These are phyloP conservation scores for Empis livida DNA, from an alignment of 2,888 invertebrate species.

Conservation along the genomic window DNA sequence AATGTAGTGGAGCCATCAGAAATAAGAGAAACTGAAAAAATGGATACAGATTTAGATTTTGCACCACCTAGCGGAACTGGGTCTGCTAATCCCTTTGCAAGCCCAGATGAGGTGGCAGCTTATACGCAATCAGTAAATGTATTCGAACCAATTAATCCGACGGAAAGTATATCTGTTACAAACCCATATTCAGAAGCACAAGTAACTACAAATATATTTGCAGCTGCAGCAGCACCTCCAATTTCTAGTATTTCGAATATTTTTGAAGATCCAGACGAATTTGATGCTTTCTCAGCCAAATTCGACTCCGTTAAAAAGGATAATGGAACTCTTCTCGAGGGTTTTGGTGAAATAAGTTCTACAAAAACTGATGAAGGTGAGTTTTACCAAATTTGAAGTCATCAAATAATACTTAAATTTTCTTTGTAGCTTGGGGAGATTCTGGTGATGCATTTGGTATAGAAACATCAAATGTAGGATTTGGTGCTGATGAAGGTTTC, in stretches of 20 bases:
- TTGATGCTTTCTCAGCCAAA: conserved; percentile 82
- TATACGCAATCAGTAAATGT: conserved; percentile 16
- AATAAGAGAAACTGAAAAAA: conserved; percentile 23
- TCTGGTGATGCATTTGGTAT: conserved; percentile 26
- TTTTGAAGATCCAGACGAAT: conserved; percentile 46
- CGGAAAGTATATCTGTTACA: conserved; percentile 12
- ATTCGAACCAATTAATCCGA: conserved; percentile 12
- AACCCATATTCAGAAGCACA: conserved; percentile 7
- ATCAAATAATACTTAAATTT: not conserved
- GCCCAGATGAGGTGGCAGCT: conserved; percentile 27
- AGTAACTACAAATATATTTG: conserved; percentile 15
- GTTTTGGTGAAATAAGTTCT: conserved; percentile 26
- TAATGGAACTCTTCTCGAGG: conserved; percentile 29
- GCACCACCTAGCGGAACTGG: conserved; percentile 25
- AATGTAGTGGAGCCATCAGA: not conserved
- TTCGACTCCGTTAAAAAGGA: conserved; percentile 52
- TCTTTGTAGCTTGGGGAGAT: conserved; percentile 31
- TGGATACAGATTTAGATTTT: conserved; percentile 33
- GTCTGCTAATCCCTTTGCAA: conserved; percentile 39
- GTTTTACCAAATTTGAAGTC: not conserved
- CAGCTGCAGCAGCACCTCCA: conserved; percentile 13
- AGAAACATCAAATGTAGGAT: conserved; percentile 36
- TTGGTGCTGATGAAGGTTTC: conserved; percentile 55
- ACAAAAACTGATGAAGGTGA: not conserved
- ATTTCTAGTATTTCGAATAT: conserved; percentile 18